These are phyloP conservation scores for Stylophora pistillata DNA, from an alignment of 64 coral and sea anemone genomes.

Conservation along the genomic window DNA sequence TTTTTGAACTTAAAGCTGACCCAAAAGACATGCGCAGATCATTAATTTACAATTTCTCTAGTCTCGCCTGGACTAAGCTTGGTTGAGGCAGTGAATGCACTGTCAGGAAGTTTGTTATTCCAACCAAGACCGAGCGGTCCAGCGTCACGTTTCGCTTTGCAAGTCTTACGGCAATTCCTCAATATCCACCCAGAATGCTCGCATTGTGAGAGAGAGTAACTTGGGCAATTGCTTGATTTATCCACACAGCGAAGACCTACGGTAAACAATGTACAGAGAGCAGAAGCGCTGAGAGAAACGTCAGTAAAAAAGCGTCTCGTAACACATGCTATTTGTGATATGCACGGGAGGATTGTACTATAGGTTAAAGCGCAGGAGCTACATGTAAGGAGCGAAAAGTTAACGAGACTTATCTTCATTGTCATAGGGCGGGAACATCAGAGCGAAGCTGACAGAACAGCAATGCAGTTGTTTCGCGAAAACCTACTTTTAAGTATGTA, in stretches of 20 bases:
- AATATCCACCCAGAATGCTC: not conserved
- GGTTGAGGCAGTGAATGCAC: slow-evolving; percentile 42
- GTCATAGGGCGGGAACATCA: no score
- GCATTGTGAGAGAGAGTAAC: not conserved
- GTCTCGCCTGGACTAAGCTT: slow-evolving; percentile 31
- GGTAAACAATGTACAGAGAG: not conserved
- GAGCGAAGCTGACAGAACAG: not conserved
- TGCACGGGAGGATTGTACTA: no score
- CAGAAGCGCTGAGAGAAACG: no score
- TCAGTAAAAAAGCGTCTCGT: no score
- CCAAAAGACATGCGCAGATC: no score
- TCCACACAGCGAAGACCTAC: not conserved
- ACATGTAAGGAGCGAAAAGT: no score
- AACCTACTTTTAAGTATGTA: not conserved
- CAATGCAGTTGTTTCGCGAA: not conserved
- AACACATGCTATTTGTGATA: no score
- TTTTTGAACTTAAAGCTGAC: no score
- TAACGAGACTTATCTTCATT: no score
- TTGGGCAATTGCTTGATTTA: not conserved
- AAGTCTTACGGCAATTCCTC: not conserved
- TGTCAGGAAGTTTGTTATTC: slow-evolving; percentile 49
- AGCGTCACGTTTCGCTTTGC: not conserved
- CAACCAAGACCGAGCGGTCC: slow-evolving; percentile 44
- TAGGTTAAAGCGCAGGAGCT: no score
- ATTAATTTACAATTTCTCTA: not conserved